These are phyloP conservation scores for Seladonia tumulorum DNA, from an alignment of 2,888 invertebrate genomes.

Conservation along the genomic window DNA sequence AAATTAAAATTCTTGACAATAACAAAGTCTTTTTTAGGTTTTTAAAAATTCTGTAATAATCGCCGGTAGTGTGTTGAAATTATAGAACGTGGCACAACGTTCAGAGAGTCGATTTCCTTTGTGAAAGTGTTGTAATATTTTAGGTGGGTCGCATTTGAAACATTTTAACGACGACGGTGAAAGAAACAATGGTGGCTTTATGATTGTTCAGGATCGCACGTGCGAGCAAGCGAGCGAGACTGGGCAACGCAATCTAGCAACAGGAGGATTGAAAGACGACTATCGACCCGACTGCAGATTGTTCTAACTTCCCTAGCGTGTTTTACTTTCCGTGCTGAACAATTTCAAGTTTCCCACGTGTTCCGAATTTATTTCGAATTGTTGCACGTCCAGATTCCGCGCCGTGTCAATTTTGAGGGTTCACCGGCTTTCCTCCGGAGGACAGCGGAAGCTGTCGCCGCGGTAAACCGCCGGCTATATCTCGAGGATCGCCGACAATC, in stretches of 20 bases:
- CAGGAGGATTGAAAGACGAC: not conserved
- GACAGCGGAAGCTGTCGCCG: not conserved
- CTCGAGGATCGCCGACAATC: conserved; percentile 12
- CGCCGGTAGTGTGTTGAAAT: no score
- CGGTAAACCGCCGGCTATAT: conserved; percentile 2
- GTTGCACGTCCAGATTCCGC: not conserved
- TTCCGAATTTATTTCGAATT: not conserved
- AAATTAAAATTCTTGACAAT: no score
- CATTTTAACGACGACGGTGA: no score
- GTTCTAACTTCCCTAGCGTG: not conserved
- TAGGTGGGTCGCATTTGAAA: no score
- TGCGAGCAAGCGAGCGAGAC: not conserved
- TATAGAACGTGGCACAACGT: no score
- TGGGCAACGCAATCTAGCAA: not conserved
- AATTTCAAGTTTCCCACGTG: not conserved
- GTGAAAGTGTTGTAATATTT: no score
- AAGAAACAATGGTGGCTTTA: no score
- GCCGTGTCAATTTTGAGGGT: not conserved
- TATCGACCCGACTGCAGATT: not conserved
- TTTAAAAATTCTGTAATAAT: no score
- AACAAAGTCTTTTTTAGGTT: no score
- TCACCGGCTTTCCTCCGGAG: not conserved
- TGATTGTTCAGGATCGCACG: not conserved
- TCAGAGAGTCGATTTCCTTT: no score
- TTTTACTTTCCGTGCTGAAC: not conserved